These are phyloP conservation scores for Bujurquina vittata DNA, from an alignment of 2,113 vertebrate genomes.

Conservation along the genomic window DNA sequence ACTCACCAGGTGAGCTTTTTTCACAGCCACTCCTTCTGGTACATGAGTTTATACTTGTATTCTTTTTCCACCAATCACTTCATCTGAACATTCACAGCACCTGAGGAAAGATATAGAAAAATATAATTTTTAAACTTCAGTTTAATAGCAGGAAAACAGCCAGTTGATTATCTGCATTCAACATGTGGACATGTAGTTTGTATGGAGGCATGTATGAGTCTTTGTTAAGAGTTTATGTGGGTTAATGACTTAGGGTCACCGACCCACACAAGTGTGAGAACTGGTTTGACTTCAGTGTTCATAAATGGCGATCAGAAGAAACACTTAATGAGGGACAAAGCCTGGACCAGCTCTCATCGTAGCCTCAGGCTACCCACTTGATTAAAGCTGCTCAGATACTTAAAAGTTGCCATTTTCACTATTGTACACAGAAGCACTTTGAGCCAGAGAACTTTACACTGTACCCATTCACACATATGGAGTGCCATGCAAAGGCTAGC, in stretches of 20 bases:
- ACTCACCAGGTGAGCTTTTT: constrained; percentile 40
- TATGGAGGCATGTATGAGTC: not conserved
- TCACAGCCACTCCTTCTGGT: not conserved
- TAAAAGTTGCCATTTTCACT: not conserved
- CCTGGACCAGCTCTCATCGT: not conserved
- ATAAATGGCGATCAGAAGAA: too few relatives aligned
- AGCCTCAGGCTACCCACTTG: not conserved
- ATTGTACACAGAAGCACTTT: not conserved
- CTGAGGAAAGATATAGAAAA: constrained; percentile 3
- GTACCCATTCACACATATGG: not conserved
- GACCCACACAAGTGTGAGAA: not conserved
- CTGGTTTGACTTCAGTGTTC: not conserved
- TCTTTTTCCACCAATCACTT: not conserved
- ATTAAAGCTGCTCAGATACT: not conserved
- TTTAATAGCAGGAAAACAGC: not conserved
- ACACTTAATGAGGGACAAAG: too few relatives aligned
- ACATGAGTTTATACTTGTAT: not conserved
- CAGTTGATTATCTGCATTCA: not conserved
- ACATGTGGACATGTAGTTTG: not conserved
- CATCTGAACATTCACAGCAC: not conserved
- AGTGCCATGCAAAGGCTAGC: not conserved
- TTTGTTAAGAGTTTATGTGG: not conserved
- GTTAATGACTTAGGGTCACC: not conserved
- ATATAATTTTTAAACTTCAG: not conserved
- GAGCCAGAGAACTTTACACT: not conserved